Conservation (phyloP, 2,888 invertebrate species). For the Biston stratarius region DNA sequence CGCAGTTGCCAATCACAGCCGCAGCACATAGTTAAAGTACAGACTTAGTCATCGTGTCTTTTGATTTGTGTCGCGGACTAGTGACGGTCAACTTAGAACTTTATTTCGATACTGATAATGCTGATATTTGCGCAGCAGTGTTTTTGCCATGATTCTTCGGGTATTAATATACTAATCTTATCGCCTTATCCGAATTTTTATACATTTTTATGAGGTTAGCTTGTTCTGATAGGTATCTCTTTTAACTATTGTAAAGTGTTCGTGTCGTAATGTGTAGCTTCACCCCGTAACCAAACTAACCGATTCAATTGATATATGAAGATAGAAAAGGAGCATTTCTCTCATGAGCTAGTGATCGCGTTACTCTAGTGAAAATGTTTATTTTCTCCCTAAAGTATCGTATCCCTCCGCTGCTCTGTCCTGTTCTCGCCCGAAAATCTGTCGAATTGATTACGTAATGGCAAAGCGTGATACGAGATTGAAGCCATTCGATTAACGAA, state of each 20-base stretch:
- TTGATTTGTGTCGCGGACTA: not conserved
- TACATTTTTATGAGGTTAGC: constrained; percentile 58
- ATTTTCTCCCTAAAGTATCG: constrained; percentile 7
- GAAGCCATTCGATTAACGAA: too few species aligned
- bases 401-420: constrained; percentile 1
- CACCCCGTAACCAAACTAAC: constrained; percentile 9
- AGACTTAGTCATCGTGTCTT: not conserved
- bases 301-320: not conserved
- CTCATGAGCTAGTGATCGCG: constrained; percentile 4
- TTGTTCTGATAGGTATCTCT: constrained; percentile 50
- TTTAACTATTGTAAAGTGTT: constrained; percentile 41
- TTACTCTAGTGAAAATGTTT: constrained; percentile 14
- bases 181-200: constrained; percentile 72
- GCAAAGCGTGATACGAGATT: not conserved
- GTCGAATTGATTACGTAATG: not conserved
- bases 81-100: not conserved
- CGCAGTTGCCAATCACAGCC: not conserved
- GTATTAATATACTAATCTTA: constrained; percentile 58
- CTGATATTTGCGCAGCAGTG: not conserved
- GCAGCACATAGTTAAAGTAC: not conserved
- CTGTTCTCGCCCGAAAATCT: not conserved
- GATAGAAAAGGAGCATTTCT: constrained; percentile 21
- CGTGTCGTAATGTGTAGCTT: constrained; percentile 34
- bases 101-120: not conserved
- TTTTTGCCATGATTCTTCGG: not conserved